These are phyloP conservation scores for Centropus bengalensis DNA, from an alignment of 2,113 vertebrate genomes.

Conservation along the genomic window DNA sequence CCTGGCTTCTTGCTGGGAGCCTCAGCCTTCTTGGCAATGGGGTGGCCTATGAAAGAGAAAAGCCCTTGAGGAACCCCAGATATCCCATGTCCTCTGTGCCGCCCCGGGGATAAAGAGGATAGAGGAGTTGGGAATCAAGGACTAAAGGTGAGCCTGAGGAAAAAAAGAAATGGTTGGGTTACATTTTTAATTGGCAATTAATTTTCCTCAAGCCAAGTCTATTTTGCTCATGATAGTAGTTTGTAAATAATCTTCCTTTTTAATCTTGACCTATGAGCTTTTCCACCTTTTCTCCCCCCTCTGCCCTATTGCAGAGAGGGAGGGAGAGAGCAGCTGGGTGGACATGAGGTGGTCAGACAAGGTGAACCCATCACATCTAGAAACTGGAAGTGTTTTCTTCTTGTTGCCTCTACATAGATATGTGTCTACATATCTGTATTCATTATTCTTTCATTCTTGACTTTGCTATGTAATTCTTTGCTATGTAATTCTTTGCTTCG, in stretches of 20 bases:
- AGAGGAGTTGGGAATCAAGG: neutral
- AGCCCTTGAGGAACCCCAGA: too few species aligned
- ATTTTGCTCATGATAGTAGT: neutral
- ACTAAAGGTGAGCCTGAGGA: too few species aligned
- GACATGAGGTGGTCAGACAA: neutral
- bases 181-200: neutral
- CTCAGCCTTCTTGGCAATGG: neutral
- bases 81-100: neutral
- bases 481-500: neutral
- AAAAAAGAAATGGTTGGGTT: neutral
- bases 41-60: neutral
- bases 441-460: neutral
- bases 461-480: neutral
- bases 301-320: neutral
- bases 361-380: neutral
- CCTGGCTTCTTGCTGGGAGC: too few species aligned
- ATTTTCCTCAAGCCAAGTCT: neutral
- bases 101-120: accelerated
- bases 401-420: too few species aligned
- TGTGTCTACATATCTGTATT: neutral
- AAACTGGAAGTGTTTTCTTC: neutral
- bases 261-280: neutral
- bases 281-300: neutral
- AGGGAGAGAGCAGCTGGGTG: neutral
- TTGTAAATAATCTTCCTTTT: neutral